A percentile compares a stretch with the other conserved stretches of the same genome.
Conservation (phyloP, 2,113 vertebrate species). For the Callaeas wilsoni region DNA sequence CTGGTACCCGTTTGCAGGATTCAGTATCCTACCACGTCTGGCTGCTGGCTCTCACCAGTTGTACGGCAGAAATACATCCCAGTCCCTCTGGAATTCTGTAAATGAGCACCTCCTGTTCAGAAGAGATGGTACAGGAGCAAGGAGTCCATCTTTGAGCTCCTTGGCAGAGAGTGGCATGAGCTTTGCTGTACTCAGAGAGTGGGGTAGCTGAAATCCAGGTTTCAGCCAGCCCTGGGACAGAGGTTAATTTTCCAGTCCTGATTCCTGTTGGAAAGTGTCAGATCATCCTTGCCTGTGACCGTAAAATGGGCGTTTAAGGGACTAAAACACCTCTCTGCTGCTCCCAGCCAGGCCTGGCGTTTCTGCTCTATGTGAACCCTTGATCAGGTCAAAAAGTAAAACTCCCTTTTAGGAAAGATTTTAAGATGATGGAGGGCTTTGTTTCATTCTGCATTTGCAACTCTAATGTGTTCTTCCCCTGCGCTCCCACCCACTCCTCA, state of each 20-base stretch:
- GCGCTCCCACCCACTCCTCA: slow-evolving; percentile 48
- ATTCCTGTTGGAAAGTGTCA: neutral
- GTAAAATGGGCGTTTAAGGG: neutral
- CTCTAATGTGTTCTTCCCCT: slow-evolving; percentile 44
- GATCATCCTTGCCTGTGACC: neutral
- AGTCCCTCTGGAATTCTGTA: neutral
- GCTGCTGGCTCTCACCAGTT: neutral
- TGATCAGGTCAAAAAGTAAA: neutral
- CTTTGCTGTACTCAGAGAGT: rapidly evolving
- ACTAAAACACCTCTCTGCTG: neutral
- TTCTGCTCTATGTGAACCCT: neutral
- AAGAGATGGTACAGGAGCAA: neutral
- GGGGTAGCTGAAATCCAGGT: neutral
- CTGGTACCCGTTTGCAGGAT: neutral
- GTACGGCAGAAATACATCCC: neutral
- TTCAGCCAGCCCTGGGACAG: rapidly evolving
- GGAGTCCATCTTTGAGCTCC: neutral
- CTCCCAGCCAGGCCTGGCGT: neutral
- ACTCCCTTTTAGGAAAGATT: neutral
- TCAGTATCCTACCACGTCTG: neutral
- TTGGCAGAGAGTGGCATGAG: neutral
- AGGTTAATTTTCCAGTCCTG: neutral
- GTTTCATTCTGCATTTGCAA: slow-evolving; percentile 32
- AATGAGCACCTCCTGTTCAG: neutral
- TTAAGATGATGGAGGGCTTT: neutral